Base-by-base conservation (phyloP, 64 coral and sea anemone species). In the Stichodactyla helianthus region DNA sequence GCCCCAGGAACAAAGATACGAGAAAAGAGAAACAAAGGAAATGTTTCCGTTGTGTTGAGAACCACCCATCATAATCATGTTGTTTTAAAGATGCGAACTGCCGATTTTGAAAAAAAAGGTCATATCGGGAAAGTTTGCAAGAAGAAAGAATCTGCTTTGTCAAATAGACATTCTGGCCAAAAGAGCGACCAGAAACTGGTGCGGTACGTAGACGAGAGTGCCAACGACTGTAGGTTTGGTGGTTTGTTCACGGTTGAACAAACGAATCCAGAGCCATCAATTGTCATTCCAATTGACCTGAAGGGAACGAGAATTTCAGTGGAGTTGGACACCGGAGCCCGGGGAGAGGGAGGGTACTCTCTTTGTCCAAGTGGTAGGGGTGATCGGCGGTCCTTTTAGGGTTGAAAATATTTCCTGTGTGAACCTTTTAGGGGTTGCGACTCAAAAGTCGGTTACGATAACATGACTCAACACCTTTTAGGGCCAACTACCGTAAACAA, bases 61-160 rank as follows among this genome's bases (percentile, higher is more conserved):
- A n/a, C 16, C 53, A 83, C 51, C 26, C 22, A 51, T 23, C 83
- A 85, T 23, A 85, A 64, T 50, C 44, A 64, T 85, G 59, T 62
- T 16, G 25, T 16, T 85, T 85, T 44, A 65, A 85, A 26, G 59
- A 85, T 64, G 20, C 20, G 19, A 28, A 13, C 9, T 85, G 83
- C 23, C 83, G 83, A 11, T 85, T 64, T 19, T 85, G 58, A 85
- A 85, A 26, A 14, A 1, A 85, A 85, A 50, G 59, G 83, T 12
- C 83, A 85, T 31, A 26, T 65, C 6, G 58, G 64, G 57, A 19
- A 26, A 59, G 83, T 85, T 7, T 65, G 58, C 7, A 63, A 31
- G 68, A 51, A 58, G 83, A 85, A 85, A 85, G 58, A 26, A 15
- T 50, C 19, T 44, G 53, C 53, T 8, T n/a, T 58, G 83, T 26